Evolutionary conservation across 1,140 invertebrate species (phyloP).

Genomic region (Heterodera schachtii): DNA sequence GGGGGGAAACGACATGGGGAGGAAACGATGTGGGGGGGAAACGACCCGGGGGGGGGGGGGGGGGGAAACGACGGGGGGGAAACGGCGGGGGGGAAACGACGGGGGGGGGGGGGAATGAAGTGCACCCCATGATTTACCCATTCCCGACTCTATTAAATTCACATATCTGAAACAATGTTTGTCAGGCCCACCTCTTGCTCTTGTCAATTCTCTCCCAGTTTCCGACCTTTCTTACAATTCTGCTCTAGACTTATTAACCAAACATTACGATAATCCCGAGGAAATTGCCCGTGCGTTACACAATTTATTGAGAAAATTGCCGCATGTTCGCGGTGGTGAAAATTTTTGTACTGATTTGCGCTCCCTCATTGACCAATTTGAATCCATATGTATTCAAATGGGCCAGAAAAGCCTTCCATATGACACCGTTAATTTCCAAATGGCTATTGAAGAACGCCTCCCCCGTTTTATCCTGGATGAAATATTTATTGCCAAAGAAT

Average conservation of each 20-base stretch:
- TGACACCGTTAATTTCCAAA: not conserved
- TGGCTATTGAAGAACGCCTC: not conserved
- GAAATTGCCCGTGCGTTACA: not conserved
- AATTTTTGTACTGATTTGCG: not conserved
- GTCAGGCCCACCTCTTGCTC: not conserved
- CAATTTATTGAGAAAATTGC: not conserved
- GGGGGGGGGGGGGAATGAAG: too few species aligned
- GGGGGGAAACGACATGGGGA: too few species aligned
- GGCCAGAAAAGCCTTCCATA: not conserved
- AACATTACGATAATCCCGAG: constrained; percentile 9
- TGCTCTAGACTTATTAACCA: not conserved
- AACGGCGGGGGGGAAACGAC: too few species aligned
- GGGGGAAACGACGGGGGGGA: too few species aligned
- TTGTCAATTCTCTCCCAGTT: not conserved
- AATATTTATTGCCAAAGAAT: not conserved
- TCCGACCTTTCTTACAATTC: not conserved
- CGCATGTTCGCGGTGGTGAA: not conserved
- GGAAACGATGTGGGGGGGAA: too few species aligned
- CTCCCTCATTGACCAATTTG: not conserved
- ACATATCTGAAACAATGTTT: constrained; percentile 6
- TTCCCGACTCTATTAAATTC: not conserved
- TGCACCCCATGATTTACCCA: not conserved
- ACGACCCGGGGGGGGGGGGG: too few species aligned
- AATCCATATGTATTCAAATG: constrained; percentile 2
- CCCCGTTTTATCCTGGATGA: constrained; percentile 9